Evolutionary conservation across 2,888 invertebrate genomes (phyloP).

Genomic region (Gryllus longicercus): DNA sequence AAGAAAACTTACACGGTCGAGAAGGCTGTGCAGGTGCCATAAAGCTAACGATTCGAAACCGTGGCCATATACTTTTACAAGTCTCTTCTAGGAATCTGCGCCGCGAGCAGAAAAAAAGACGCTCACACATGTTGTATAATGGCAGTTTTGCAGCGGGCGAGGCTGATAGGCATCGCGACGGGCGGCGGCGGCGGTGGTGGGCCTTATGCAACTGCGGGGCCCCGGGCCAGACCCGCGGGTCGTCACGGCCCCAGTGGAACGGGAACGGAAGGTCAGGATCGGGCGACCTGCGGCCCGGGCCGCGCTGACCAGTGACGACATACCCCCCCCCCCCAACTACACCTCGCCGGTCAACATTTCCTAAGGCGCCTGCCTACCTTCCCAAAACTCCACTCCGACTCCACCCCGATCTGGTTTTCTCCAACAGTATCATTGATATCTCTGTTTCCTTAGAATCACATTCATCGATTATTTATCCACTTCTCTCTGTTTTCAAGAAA

Average conservation of each 20-base stretch:
- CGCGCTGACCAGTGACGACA: too few relatives aligned
- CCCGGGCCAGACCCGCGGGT: background rate
- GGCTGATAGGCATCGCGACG: background rate
- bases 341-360: too few relatives aligned
- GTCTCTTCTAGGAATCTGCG: conserved; percentile 17
- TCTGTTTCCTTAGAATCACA: too few relatives aligned
- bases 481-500: too few relatives aligned
- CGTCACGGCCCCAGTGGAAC: background rate
- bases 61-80: conserved; percentile 17
- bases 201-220: too few relatives aligned
- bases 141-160: conserved; percentile 8
- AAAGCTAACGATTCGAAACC: conserved; percentile 2
- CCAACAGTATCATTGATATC: too few relatives aligned
- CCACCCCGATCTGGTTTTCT: rapidly evolving
- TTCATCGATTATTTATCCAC: too few relatives aligned
- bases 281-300: too few relatives aligned
- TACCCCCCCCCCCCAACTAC: too few relatives aligned
- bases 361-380: too few relatives aligned
- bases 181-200: too few relatives aligned
- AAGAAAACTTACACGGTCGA: background rate
- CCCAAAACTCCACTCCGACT: too few relatives aligned
- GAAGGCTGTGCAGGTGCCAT: conserved; percentile 17
- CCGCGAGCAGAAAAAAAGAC: background rate
- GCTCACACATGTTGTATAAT: conserved; percentile 1
- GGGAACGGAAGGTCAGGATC: background rate